These are phyloP conservation scores for Drosophila picticornis DNA, from an alignment of 2,888 invertebrate genomes.

Conservation along the genomic window DNA sequence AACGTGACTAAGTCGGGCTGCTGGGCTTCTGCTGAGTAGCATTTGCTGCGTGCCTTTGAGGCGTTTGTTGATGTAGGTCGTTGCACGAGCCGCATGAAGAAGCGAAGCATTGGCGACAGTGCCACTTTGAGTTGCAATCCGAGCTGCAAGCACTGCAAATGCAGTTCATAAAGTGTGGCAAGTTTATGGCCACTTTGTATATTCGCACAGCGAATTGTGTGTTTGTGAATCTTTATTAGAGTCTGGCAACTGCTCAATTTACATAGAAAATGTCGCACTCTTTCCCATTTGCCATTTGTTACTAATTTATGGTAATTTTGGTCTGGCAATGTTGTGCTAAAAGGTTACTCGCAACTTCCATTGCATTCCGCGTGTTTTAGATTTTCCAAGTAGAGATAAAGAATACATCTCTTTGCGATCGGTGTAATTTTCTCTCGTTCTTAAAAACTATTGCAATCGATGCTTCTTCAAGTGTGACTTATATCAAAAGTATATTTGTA, in stretches of 20 bases:
- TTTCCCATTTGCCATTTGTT: conserved; percentile 47
- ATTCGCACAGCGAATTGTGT: conserved; percentile 60
- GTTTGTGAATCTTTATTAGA: conserved; percentile 63
- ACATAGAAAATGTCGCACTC: conserved; percentile 62
- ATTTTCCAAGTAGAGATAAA: background rate
- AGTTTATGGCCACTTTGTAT: conserved; percentile 75
- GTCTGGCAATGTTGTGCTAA: conserved; percentile 17
- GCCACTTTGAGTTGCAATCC: conserved; percentile 28
- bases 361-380: background rate
- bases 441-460: background rate
- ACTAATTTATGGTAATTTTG: conserved; percentile 72
- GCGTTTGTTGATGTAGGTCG: conserved; percentile 76
- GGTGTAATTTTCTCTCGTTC: background rate
- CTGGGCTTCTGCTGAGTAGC: conserved; percentile 33
- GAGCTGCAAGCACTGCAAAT: conserved; percentile 31
- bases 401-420: background rate
- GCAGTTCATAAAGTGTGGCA: conserved; percentile 68
- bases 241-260: conserved; percentile 67
- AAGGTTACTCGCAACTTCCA: conserved; percentile 10
- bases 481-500: background rate
- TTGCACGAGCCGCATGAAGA: conserved; percentile 33
- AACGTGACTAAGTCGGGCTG: conserved; percentile 63
- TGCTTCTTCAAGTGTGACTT: background rate
- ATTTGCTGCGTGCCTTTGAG: conserved; percentile 61
- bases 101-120: conserved; percentile 22